These are phyloP conservation scores for Borostomias antarcticus DNA, from an alignment of 2,797 vertebrate species.

Conservation along the genomic window DNA sequence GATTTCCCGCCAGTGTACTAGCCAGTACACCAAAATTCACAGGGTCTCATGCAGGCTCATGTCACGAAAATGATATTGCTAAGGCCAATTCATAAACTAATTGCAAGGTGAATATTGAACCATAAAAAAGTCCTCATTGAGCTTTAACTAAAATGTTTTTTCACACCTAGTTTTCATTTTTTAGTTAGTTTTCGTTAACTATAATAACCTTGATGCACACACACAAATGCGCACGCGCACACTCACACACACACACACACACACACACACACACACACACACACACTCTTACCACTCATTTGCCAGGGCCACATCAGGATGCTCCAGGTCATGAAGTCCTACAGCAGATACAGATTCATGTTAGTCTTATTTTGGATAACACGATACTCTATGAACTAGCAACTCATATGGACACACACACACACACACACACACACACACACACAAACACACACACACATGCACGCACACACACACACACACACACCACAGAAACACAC, in stretches of 20 bases:
- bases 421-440: constrained; percentile 15
- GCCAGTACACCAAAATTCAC: no score
- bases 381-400: constrained; percentile 36
- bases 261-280: constrained; percentile 22
- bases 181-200: no score
- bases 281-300: constrained; percentile 89
- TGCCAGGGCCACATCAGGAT: constrained; percentile 94
- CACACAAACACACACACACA: constrained; percentile 11
- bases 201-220: no score
- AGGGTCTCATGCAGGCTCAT: no score
- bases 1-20: no score
- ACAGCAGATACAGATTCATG: constrained; percentile 21
- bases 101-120: no score
- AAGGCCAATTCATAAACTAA: no score
- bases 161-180: no score
- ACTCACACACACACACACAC: constrained; percentile 26
- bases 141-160: no score
- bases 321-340: constrained; percentile 98
- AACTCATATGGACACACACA: constrained; percentile 35
- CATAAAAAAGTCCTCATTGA: no score
- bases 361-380: no score
- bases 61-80: no score
- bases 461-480: constrained; percentile 39
- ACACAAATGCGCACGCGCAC: constrained; percentile 12
- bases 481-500: constrained; percentile 26